These are phyloP conservation scores for Mohoua ochrocephala DNA, from an alignment of 2,113 vertebrate genomes.

Conservation along the genomic window DNA sequence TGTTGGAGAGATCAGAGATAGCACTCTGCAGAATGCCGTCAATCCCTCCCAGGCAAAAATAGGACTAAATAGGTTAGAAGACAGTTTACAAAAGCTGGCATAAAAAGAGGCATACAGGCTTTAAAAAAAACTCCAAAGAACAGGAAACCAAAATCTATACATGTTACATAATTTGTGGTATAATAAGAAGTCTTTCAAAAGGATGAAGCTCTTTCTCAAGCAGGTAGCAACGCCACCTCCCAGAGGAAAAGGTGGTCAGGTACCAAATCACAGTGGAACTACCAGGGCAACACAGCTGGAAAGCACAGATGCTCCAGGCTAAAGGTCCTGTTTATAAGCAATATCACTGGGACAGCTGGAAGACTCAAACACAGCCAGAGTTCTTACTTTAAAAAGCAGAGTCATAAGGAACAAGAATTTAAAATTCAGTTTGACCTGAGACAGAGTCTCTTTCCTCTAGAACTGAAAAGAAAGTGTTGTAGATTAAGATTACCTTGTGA, in stretches of 20 bases:
- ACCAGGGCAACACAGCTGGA: not conserved
- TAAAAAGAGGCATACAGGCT: not conserved
- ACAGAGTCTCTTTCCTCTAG: not conserved
- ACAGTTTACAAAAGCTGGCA: not conserved
- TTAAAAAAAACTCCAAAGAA: not conserved
- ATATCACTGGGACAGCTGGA: not conserved
- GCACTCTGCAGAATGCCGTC: not conserved
- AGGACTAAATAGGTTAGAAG: not conserved
- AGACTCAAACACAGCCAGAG: not conserved
- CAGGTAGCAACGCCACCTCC: not conserved
- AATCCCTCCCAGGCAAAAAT: not conserved
- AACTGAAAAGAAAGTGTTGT: not conserved
- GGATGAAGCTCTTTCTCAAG: not conserved
- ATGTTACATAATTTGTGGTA: not conserved
- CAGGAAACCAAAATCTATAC: not conserved
- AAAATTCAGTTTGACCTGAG: not conserved
- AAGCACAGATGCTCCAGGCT: not conserved
- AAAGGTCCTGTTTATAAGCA: not conserved
- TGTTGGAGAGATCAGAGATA: not conserved
- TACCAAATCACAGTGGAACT: not conserved
- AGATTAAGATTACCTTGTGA: not conserved
- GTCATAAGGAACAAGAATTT: not conserved
- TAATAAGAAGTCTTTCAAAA: not conserved
- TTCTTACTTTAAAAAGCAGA: not conserved
- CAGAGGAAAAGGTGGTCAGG: not conserved